These are phyloP conservation scores for Protonemura montana DNA, from an alignment of 2,888 invertebrate species.

Conservation along the genomic window DNA sequence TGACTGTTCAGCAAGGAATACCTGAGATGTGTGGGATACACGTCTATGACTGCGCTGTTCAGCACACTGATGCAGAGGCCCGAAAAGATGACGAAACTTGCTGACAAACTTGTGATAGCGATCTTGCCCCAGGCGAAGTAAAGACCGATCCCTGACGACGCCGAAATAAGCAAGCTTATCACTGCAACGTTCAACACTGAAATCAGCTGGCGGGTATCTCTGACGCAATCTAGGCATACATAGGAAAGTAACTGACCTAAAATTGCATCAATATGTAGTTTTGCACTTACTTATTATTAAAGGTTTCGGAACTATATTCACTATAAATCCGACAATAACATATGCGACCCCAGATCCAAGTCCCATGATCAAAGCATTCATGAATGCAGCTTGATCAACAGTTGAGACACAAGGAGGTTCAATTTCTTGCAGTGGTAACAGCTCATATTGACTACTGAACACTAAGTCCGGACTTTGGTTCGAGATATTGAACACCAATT, in stretches of 20 bases:
- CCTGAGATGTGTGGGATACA: conserved; percentile 59
- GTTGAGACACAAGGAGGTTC: conserved; percentile 54
- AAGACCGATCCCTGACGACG: conserved; percentile 44
- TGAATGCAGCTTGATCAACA: conserved; percentile 57
- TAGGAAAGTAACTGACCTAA: too few species aligned
- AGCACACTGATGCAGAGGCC: conserved; percentile 58
- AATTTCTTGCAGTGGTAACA: background rate
- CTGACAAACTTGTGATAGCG: conserved; percentile 45
- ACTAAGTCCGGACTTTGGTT: background rate
- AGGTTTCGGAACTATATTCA: conserved; percentile 55
- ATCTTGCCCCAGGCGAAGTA: conserved; percentile 42
- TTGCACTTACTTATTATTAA: conserved; percentile 62
- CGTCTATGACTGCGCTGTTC: conserved; percentile 58
- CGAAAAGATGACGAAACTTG: conserved; percentile 57
- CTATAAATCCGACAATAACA: conserved; percentile 56
- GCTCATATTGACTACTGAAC: background rate
- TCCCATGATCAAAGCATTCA: conserved; percentile 55
- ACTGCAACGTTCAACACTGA: conserved; percentile 33
- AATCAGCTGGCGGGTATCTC: too few species aligned
- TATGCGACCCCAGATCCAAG: conserved; percentile 55
- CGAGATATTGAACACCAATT: background rate
- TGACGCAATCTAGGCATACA: too few species aligned
- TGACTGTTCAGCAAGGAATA: too few species aligned
- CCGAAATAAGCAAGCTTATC: conserved; percentile 37
- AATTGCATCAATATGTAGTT: too few species aligned